Evolutionary conservation across 2,888 invertebrate species (phyloP), one percentile per base, ranked within the genome.

Genomic region (Pyrgus malvae): DNA sequence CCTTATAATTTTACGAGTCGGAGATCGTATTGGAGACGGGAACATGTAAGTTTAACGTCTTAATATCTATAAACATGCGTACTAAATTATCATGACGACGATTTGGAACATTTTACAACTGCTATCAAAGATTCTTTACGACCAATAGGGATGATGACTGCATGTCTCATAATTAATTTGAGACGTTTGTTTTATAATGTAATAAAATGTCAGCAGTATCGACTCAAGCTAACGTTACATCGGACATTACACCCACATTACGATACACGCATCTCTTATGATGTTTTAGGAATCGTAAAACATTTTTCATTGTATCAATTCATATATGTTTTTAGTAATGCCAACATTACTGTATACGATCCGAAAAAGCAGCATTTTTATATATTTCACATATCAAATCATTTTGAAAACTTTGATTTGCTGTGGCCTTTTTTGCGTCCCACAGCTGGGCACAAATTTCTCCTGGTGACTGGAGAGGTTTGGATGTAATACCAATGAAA

Each of bases 81-180:
- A 87, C 85, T 87, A 89, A 90, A 89, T 89, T 89, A 88, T 90
- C 84, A 88, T 74, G 85, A 82, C 84, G 79, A 80, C 84, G 79
- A 88, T 89, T 88, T 82, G 80, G 87, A 83, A 78, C 82, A 83
- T 90, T 90, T 90, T 89, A 90, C 87, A 90, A 75, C 89, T 66
- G 81, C 83, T 68, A 90, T 89, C 82, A 89, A 89, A 83, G 75
- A 76, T 80, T 73, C 80, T 89, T 89, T 89, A 89, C 81, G 89
- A 88, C 81, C 84, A 67, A 82, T 83, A 72, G 76, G 79, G 83
- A 86, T 79, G 80, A 68, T 77, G 78, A 83, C 79, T 84, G 79
- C 76, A 78, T 68, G 78, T 74, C 78, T 79, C 77, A 83, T 89
- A 89, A 90, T 90, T 89, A 90, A 88, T 88, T 86, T 81, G 84